These are phyloP conservation scores for Bothrops jararaca DNA, from an alignment of 2,113 vertebrate genomes.

Conservation along the genomic window DNA sequence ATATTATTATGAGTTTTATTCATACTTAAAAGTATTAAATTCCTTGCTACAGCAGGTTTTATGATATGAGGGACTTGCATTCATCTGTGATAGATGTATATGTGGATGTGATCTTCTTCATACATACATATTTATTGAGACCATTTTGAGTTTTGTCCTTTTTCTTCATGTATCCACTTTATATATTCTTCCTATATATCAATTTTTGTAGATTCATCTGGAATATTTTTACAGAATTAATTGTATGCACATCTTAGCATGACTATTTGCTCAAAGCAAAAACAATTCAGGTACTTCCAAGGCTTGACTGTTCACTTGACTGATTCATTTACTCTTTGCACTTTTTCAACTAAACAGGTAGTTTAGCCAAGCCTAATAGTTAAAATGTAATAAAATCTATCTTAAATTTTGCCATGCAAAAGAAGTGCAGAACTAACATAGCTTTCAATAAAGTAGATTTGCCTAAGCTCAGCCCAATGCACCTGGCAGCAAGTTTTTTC, in stretches of 20 bases:
- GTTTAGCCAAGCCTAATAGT: background rate
- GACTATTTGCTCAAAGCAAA: background rate
- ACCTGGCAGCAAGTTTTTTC: background rate
- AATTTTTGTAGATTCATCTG: background rate
- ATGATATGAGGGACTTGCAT: background rate
- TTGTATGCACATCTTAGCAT: background rate
- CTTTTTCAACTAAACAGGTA: background rate
- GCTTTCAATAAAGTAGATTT: background rate
- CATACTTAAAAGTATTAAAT: background rate
- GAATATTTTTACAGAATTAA: background rate
- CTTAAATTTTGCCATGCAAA: background rate
- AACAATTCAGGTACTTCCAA: background rate
- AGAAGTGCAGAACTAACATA: background rate
- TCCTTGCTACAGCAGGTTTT: background rate
- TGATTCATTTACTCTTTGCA: background rate
- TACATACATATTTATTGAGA: slow-evolving; percentile 5
- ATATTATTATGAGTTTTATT: background rate
- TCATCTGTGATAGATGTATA: background rate
- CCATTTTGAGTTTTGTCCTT: slow-evolving; percentile 37
- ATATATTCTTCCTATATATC: background rate
- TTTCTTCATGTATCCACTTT: background rate
- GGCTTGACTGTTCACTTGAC: background rate
- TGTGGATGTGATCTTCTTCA: background rate
- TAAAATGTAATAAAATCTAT: background rate
- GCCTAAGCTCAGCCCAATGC: background rate